Evolutionary conservation across 2,888 invertebrate species (phyloP).

Genomic region (Orgyia antiqua): DNA sequence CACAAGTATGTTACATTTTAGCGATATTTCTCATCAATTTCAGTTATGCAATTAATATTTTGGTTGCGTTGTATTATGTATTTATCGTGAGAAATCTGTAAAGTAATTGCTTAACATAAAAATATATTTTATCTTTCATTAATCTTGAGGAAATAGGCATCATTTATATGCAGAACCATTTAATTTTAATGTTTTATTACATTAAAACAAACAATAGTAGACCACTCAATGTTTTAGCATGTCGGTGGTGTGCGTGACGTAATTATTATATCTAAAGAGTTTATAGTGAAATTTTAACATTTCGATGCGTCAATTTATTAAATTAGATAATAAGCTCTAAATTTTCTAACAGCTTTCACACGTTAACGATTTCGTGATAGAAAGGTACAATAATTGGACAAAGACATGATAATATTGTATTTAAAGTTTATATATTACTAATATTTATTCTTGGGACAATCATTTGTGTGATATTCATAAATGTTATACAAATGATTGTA

Average conservation of each 20-base stretch:
- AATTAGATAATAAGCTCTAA: conserved; percentile 5
- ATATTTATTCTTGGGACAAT: no score
- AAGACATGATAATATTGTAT: no score
- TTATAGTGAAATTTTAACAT: conserved; percentile 5
- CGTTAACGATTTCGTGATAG: not conserved
- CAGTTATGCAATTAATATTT: not conserved
- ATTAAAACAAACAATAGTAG: conserved; percentile 3
- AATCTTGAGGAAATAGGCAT: not conserved
- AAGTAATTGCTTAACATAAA: conserved; percentile 8
- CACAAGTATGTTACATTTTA: conserved; percentile 29
- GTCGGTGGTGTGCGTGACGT: conserved; percentile 29
- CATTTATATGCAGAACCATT: conserved; percentile 4
- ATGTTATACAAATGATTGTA: no score
- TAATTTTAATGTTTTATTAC: not conserved
- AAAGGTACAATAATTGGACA: no score
- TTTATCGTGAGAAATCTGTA: conserved; percentile 11
- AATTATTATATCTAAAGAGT: conserved; percentile 21
- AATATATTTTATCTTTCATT: conserved; percentile 1
- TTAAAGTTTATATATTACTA: no score
- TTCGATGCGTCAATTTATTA: conserved; percentile 3
- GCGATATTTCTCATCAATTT: conserved; percentile 2
- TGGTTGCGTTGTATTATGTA: not conserved
- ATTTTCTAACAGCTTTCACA: not conserved
- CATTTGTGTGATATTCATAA: no score
- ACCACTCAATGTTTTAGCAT: conserved; percentile 12